Base-by-base conservation (phyloP, 2,113 vertebrate genomes). In the Hydrochoerus hydrochaeris region DNA sequence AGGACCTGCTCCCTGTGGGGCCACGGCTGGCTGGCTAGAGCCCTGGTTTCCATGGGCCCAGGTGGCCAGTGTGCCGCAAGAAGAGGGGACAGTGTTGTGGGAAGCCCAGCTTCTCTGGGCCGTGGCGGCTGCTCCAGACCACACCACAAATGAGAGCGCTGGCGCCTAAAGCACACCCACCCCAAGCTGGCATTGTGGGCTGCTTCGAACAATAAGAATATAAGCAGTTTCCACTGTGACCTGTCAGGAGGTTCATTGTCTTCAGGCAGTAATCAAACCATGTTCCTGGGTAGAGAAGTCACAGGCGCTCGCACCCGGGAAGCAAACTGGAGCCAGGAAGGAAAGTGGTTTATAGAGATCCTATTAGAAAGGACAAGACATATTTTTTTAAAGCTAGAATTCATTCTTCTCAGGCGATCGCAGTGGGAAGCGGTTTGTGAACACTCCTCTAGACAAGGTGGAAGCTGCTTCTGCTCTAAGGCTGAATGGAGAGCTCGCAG, bases 1-100 rank as follows among this genome's bases (percentile, higher is more conserved):
- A 97, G 92, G 0, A 9, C 97, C 95, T 89, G 91, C 98, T 97
- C 93, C 95, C 22, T 63, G 58, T 35, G 89, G 96, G 93, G 95
- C 97, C 80, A 84, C 41, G 88, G 73, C 80, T 96, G 97, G 96
- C 98, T 91, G 91, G 85, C 65, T 58, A 35, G 95, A 98, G 98
- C 98, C 97, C 86, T 90, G 75, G 90, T 52, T 28, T 71, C 1
- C 4, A 0, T 8, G 38, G 62, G 52, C 35, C 67, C 32, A 0
- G 41, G 0, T 44, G 63, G 69, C 24, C 7, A 67, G 11, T 75
- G 94, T 94, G 30, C 92, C 78, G 71, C 93, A 44, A 62, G 87
- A 67, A 22, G 85, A 83, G n/a, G 16, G 0, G 41, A 30, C 62
- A 22, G 0, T 1, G 2, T 90, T 85, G 78, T 91, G 26, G 20